Conservation (phyloP, 2,113 vertebrate genomes). For the Prionailurus bengalensis region DNA sequence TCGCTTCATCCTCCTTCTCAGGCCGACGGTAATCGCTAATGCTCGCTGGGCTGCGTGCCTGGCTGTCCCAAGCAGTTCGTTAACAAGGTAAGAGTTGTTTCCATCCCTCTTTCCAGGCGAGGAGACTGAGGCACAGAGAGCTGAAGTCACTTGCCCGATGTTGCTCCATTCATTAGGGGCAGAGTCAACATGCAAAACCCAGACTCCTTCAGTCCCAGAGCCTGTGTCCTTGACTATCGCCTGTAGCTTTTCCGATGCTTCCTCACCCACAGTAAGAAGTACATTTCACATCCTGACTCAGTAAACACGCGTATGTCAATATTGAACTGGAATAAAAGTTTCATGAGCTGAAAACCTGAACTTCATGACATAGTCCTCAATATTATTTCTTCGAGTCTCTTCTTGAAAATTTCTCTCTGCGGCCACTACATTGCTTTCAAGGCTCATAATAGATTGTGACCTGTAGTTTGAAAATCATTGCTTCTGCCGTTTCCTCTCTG, state of each 20-base stretch:
- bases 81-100: background rate
- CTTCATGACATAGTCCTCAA: background rate
- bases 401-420: background rate
- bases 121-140: background rate
- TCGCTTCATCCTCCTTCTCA: background rate
- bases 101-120: background rate
- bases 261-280: background rate
- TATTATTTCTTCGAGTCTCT: background rate
- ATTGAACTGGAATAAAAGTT: background rate
- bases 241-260: background rate
- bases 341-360: background rate
- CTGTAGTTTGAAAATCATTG: background rate
- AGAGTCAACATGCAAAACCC: background rate
- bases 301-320: background rate
- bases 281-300: background rate
- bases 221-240: background rate
- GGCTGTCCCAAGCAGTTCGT: background rate
- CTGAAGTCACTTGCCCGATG: background rate
- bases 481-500: background rate
- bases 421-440: background rate
- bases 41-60: fast-evolving
- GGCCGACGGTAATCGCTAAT: fast-evolving
- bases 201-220: background rate
- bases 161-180: background rate
- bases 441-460: background rate